Evolutionary conservation across 2,797 vertebrate species (phyloP).

Genomic region (Oreonectes daqikongensis): DNA sequence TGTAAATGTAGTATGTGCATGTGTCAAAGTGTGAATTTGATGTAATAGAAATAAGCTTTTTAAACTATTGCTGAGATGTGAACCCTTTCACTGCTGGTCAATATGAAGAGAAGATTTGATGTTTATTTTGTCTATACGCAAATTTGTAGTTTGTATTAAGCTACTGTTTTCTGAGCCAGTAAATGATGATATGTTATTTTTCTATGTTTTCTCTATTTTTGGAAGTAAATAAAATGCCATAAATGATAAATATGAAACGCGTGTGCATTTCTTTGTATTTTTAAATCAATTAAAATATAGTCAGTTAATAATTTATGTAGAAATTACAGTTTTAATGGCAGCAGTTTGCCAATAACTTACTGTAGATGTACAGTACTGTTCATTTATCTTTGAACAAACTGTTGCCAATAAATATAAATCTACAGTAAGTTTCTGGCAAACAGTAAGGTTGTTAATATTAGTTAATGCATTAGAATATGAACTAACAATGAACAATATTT

Average conservation of each 20-base stretch:
- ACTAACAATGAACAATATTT: too few relatives aligned
- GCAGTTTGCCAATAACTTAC: too few relatives aligned
- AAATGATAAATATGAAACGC: background rate
- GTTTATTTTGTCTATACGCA: background rate
- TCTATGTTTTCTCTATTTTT: conserved; percentile 4
- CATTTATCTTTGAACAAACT: too few relatives aligned
- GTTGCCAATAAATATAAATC: too few relatives aligned
- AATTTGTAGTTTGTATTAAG: background rate
- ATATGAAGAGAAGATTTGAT: conserved; percentile 17
- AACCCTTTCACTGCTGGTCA: background rate
- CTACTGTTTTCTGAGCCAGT: conserved; percentile 11
- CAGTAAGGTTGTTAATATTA: too few relatives aligned
- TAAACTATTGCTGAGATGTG: background rate
- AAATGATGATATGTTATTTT: background rate
- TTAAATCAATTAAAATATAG: background rate
- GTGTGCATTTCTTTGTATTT: background rate
- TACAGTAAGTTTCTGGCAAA: too few relatives aligned
- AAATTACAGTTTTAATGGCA: too few relatives aligned
- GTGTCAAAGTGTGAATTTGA: conserved; percentile 15
- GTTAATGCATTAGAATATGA: too few relatives aligned
- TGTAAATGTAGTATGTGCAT: background rate
- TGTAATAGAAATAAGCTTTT: conserved; percentile 3
- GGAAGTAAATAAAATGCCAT: background rate
- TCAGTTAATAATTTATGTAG: background rate
- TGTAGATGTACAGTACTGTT: too few relatives aligned